Percentiles rank a stretch among this genome's conserved stretches.
Evolutionary conservation across 2,888 invertebrate species (phyloP).

Genomic region (Aspidiotus rigidus): DNA sequence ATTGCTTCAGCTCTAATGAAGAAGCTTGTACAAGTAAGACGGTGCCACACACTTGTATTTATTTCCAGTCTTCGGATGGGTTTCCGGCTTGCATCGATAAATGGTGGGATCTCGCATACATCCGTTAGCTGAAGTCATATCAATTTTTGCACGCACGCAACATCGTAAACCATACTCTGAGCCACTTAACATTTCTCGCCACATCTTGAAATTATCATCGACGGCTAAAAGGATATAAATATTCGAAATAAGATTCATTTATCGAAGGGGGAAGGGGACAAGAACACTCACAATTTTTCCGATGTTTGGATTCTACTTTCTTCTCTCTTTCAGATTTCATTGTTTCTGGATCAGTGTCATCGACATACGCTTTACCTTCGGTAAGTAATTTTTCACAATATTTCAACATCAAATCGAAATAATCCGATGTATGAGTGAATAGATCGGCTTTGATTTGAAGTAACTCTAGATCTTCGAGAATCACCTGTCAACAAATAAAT

Average conservation of each 20-base stretch:
- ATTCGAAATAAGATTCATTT: no score
- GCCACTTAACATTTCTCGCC: conserved; percentile 92
- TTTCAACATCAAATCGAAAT: conserved; percentile 83
- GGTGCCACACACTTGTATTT: conserved; percentile 73
- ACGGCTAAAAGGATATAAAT: conserved; percentile 50
- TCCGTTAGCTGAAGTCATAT: conserved; percentile 92
- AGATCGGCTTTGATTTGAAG: conserved; percentile 83
- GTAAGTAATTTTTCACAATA: conserved; percentile 80
- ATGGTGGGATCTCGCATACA: conserved; percentile 97
- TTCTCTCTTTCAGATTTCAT: conserved; percentile 95
- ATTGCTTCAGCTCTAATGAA: conserved; percentile 15
- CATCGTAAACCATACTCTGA: conserved; percentile 69
- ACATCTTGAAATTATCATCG: conserved; percentile 73
- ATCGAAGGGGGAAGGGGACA: neutral
- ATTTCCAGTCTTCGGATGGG: conserved; percentile 84
- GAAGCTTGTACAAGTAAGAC: neutral
- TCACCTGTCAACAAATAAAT: conserved; percentile 47
- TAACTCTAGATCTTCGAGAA: conserved; percentile 84
- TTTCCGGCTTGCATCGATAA: conserved; percentile 86
- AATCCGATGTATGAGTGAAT: conserved; percentile 92
- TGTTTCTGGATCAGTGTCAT: conserved; percentile 85
- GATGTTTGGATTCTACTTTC: conserved; percentile 70
- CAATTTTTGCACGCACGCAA: conserved; percentile 93
- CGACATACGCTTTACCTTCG: conserved; percentile 88
- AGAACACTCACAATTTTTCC: conserved; percentile 63